Base-by-base conservation (phyloP, 2,888 invertebrate species). In the Agrilus cyanescens region DNA sequence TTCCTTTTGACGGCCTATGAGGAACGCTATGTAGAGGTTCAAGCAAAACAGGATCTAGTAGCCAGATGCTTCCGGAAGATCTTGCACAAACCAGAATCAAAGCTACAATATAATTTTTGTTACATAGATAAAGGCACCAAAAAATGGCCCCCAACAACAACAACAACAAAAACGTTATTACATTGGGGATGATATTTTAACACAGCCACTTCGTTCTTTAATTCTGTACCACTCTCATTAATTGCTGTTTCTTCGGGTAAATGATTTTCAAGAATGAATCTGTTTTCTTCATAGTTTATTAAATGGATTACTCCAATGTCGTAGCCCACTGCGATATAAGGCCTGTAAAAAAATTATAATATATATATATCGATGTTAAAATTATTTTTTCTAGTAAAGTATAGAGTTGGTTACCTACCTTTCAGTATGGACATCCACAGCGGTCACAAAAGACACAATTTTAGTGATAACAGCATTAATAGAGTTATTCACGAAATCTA, bases 141-240 rank as follows among this genome's bases (percentile, higher is more conserved):
- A 15, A 15, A 12, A 16, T n/a, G 33, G 14, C 32, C 7, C 16
- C n/a, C 37, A 20, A 32, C n/a, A 32, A 47, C 31, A 39, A 45
- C 31, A 43, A 36, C 12, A 25, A 6, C 14, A 35, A n/a, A 18
- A 33, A 13, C 14, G 14, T 32, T 38, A 53, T 48, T 53, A 77
- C 79, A 74, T 61, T 70, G 67, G 0, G 72, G 72, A 0, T 78
- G 75, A 59, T 73, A 79, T 55, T 72, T 70, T 3, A 79, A 52
- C 41, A 69, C 70, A 1, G 58, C 51, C 31, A 59, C 50, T 50
- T 45, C 7, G 8, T 25, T 25, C 4, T 25, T 12, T 13, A n/a
- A 7, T 43, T 32, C 18, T 6, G 18, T 32, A 8, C 18, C 36
- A 7, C 14, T 43, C 32, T n/a, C 12, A 25, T 31, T 25, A 37